A percentile compares a stretch with the other conserved stretches of the same genome.
Conservation (phyloP, 2,113 vertebrate genomes). For the Heliornis fulica region DNA sequence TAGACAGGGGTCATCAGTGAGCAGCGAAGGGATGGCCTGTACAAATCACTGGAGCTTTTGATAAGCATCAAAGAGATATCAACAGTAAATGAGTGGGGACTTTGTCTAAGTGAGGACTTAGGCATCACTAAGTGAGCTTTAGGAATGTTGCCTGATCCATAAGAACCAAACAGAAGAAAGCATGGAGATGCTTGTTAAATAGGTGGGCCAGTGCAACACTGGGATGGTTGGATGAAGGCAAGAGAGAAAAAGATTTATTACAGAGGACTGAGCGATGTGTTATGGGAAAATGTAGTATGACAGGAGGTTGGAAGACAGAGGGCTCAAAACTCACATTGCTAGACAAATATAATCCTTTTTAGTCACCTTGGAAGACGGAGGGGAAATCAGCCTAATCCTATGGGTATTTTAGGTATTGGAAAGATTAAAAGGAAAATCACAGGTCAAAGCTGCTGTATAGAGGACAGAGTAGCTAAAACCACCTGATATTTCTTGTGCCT, state of each 20-base stretch:
- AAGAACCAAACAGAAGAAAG: neutral
- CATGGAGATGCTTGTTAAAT: neutral
- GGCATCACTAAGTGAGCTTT: no score
- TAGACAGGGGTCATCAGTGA: neutral
- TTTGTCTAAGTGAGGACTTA: neutral
- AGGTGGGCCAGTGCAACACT: neutral
- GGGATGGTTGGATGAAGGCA: neutral
- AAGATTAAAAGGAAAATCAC: neutral
- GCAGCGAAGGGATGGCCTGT: neutral
- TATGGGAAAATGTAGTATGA: neutral
- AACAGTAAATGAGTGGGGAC: neutral
- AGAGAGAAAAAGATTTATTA: neutral
- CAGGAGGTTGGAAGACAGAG: neutral
- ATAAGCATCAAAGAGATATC: neutral
- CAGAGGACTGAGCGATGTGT: neutral
- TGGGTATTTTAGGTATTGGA: neutral
- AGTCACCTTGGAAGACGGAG: neutral
- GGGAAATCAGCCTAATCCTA: neutral
- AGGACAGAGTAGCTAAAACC: neutral
- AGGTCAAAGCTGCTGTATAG: neutral
- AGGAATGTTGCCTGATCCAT: neutral
- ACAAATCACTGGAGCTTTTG: neutral
- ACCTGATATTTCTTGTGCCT: neutral
- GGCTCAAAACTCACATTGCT: neutral
- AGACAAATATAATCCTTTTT: neutral